Percentiles rank a stretch among this genome's conserved stretches.
phyloP scores from a whole-genome alignment of 1,140 invertebrate species.

The Coenobita brevimanus region DNA sequence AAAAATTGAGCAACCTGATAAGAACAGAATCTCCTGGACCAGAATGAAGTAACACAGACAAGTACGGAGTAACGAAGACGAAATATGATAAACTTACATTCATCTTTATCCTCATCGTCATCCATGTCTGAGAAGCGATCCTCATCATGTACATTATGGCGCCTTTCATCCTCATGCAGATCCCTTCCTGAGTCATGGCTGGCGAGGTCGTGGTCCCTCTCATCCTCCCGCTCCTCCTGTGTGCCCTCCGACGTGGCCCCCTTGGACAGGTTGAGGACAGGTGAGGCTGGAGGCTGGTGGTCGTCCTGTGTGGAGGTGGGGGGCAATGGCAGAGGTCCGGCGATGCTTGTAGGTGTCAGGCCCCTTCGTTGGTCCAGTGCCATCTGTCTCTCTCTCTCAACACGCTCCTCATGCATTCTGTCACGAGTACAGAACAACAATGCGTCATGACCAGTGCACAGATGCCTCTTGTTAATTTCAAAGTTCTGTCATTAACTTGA shows the following conservation, averaged over 20 bases:
- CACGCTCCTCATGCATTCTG: constrained; percentile 68
- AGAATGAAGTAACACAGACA: no score
- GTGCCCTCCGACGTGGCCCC: constrained; percentile 37
- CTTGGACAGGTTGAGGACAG: constrained; percentile 63
- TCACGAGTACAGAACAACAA: no score
- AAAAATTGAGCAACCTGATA: no score
- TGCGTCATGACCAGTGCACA: no score
- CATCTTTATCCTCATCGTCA: constrained; percentile 72
- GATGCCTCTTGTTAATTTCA: no score
- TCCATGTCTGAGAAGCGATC: constrained; percentile 70
- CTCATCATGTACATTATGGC: constrained; percentile 56
- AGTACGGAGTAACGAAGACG: not conserved
- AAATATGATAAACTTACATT: constrained; percentile 69
- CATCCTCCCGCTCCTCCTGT: constrained; percentile 54
- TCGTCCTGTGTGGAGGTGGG: constrained; percentile 58
- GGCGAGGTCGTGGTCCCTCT: constrained; percentile 49
- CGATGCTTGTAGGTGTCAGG: constrained; percentile 56
- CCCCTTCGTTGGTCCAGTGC: constrained; percentile 60
- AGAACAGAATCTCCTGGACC: no score
- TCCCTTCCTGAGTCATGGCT: constrained; percentile 60
- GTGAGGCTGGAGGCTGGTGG: constrained; percentile 59
- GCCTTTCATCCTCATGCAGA: constrained; percentile 61
- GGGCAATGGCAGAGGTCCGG: constrained; percentile 19
- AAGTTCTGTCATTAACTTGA: no score
- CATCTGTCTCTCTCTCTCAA: constrained; percentile 62